Percentiles rank a stretch among this genome's conserved stretches.
Conservation (phyloP, 1,140 invertebrate genomes). For the Leptoteleia sp. region DNA sequence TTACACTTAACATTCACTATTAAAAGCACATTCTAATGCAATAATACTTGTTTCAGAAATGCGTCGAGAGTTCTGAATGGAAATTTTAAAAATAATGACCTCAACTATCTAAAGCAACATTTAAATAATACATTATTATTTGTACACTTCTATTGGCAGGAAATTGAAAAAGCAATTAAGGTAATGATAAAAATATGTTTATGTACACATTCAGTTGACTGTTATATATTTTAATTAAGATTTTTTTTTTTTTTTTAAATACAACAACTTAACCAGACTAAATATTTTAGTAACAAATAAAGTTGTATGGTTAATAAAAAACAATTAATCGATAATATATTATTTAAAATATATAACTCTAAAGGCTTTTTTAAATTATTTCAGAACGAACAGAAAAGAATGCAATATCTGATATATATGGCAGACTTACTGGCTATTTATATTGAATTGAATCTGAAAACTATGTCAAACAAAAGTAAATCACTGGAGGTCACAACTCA, state of each 20-base stretch:
- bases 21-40: neutral
- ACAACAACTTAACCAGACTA: too few species aligned
- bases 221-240: neutral
- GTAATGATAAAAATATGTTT: neutral
- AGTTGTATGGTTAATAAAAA: too few species aligned
- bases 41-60: conserved; percentile 69
- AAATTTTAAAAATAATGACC: conserved; percentile 44
- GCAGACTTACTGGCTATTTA: conserved; percentile 74
- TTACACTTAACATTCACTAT: neutral
- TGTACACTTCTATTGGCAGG: conserved; percentile 74
- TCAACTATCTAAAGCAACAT: conserved; percentile 68
- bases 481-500: conserved; percentile 64
- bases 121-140: conserved; percentile 71
- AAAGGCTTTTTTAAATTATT: conserved; percentile 24
- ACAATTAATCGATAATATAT: too few species aligned
- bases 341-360: neutral
- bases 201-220: neutral
- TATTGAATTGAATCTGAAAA: conserved; percentile 73
- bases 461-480: conserved; percentile 49
- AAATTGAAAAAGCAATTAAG: conserved; percentile 71
- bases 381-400: conserved; percentile 68
- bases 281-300: too few species aligned
- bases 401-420: conserved; percentile 74
- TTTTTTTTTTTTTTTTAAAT: too few species aligned
- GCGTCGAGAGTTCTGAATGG: conserved; percentile 57